These are phyloP conservation scores for Bombus sylvicola DNA, from an alignment of 1,140 invertebrate species.

Conservation along the genomic window DNA sequence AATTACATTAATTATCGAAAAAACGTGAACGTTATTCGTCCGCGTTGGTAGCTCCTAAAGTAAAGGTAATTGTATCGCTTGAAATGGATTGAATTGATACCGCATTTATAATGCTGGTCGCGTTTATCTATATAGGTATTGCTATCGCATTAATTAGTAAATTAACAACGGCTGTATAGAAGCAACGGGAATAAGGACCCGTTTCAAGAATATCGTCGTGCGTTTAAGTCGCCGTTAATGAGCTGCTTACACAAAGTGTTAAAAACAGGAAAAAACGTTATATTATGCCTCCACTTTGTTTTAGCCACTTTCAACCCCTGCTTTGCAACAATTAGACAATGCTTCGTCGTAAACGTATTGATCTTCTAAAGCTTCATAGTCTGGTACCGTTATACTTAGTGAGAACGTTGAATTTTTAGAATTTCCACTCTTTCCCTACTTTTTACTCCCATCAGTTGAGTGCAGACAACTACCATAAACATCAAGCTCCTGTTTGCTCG, in stretches of 20 bases:
- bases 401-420: too few species aligned
- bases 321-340: background rate
- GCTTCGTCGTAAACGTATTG: too few species aligned
- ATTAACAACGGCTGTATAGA: constrained; percentile 22
- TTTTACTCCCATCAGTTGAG: background rate
- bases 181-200: background rate
- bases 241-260: background rate
- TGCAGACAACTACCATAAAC: background rate
- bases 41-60: background rate
- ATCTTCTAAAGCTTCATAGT: too few species aligned
- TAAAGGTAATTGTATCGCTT: constrained; percentile 12
- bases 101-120: background rate
- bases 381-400: too few species aligned
- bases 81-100: constrained; percentile 27
- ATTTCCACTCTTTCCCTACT: too few species aligned
- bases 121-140: background rate
- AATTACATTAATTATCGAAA: constrained; percentile 23
- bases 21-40: background rate
- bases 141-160: constrained; percentile 35
- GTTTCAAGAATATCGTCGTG: background rate
- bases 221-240: background rate
- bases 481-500: background rate
- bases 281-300: background rate
- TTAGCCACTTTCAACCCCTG: background rate
- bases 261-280: background rate